Evolutionary conservation across 2,888 invertebrate genomes (phyloP), one percentile per base, ranked within the genome.

Genomic region (Chymomyza amoena): DNA sequence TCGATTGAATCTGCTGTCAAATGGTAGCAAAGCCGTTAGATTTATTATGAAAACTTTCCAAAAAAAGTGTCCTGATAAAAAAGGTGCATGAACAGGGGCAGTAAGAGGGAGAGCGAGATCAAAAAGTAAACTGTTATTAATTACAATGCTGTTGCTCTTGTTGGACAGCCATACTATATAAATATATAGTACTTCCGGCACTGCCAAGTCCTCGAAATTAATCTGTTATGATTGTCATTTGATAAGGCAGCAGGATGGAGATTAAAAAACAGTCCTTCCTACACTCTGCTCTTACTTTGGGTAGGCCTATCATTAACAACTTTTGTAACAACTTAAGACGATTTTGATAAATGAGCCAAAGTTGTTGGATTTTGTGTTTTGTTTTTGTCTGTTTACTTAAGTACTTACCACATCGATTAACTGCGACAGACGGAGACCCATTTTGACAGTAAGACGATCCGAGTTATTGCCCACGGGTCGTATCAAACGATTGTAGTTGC

Each of bases 391-490:
- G 52, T 10, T 18, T 28, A 5, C 51, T 59, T n/a, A 20, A 61
- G 64, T 93, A 96, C 96, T 96, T 92, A 97, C 97, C 94, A 97
- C 97, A 93, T 97, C 97, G 92, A 97, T 97, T 91, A 97, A 95
- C 93, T 97, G 97, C 91, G 97, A 97, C 84, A 97, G 94, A 92
- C 95, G 93, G 85, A 98, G 95, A 80, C 98, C 98, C 95, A 98
- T 96, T 93, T 97, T 97, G 92, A 98, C 98, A 89, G 97, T 97
- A 91, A 98, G 95, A 86, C 97, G 95, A 93, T 98, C 97, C 81
- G 97, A 96, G 93, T 97, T 97, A 93, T 97, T 97, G 89, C 97
- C 97, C 85, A 98, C 98, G 78, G 98, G 98, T 91, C 98, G 94
- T 91, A 98, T 97, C 92, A 98, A 95, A 90, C 97, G 95, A 93